Percentiles rank a stretch among this genome's conserved stretches.
phyloP scores from a whole-genome alignment of 2,888 invertebrate genomes.

The Ochropacha duplaris region DNA sequence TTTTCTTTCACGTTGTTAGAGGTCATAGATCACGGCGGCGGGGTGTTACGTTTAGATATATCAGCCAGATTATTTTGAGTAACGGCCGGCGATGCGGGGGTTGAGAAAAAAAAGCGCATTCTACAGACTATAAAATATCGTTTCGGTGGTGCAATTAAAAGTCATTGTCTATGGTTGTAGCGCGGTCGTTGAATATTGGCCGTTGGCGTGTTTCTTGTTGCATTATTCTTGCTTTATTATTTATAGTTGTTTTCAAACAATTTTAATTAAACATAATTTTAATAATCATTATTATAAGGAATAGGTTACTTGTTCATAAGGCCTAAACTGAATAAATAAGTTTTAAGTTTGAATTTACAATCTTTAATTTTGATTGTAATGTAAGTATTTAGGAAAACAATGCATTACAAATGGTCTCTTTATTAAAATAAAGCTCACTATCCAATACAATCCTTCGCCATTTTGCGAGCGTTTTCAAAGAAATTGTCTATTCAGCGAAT shows the following conservation, averaged over 20 bases:
- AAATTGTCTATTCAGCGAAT: neutral
- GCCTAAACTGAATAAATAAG: no score
- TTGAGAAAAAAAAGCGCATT: conserved; percentile 62
- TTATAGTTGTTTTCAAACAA: no score
- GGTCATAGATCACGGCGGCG: conserved; percentile 63
- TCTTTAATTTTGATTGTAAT: no score
- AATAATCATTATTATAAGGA: no score
- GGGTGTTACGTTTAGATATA: conserved; percentile 61
- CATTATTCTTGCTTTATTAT: no score
- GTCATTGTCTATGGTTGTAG: conserved; percentile 37
- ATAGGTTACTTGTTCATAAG: no score
- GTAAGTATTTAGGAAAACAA: no score
- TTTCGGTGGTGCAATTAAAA: conserved; percentile 76
- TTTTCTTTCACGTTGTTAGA: conserved; percentile 63
- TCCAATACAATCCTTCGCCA: neutral
- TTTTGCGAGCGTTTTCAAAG: neutral
- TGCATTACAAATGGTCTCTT: no score
- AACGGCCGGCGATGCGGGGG: conserved; percentile 58
- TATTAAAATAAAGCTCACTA: neutral
- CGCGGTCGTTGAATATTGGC: conserved; percentile 18
- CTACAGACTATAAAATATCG: conserved; percentile 71
- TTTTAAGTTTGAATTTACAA: no score
- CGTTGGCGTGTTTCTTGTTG: neutral
- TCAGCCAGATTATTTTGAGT: conserved; percentile 79
- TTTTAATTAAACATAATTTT: no score